Base-by-base conservation (phyloP, 2,888 invertebrate species). In the Poecilobothrus nobilitatus region DNA sequence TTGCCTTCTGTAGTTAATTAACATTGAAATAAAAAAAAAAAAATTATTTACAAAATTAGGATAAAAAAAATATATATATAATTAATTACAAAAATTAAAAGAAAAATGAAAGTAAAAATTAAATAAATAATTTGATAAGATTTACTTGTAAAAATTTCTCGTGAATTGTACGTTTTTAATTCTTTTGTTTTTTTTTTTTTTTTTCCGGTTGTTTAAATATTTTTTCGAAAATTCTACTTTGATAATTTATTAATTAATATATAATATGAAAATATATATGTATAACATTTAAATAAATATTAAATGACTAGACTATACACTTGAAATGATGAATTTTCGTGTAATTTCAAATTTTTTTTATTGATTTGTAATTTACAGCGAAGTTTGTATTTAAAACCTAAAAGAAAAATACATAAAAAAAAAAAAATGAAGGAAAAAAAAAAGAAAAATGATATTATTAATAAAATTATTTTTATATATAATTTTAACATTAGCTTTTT, bases 111-210 rank as follows among this genome's bases (percentile, higher is more conserved):
- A 53, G 15, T 18, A 53, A 53, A 53, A 53, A 53, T 18, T 53
- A 53, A 53, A 53, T 37, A 10, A 27, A n/a, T n/a, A 27, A 27
- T 27, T 27, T 27, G 27, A n/a, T 27, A 27, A 27, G 53, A 53
- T 53, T 53, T 53, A 53, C 53, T 53, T 53, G 53, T 53, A 53
- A 53, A 27, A 27, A 53, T 53, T 53, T 53, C 53, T 18, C 53
- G 9, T 53, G 53, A 53, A 18, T 53, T 53, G 53, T 53, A 53
- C 12, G 7, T 18, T 53, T 37, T 37, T 37, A 27, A 8, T 37
- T 37, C 7, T 10, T 7, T 37, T 37, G 12, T 37, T 37, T 37
- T 7, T 34, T 34, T 34, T 34, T 34, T 34, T 34, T n/a, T n/a
- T n/a, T n/a, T n/a, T n/a, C n/a, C n/a, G n/a, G n/a, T 34, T 34